These are phyloP conservation scores for Gymnosoma rotundatum DNA, from an alignment of 2,888 invertebrate genomes.

Conservation along the genomic window DNA sequence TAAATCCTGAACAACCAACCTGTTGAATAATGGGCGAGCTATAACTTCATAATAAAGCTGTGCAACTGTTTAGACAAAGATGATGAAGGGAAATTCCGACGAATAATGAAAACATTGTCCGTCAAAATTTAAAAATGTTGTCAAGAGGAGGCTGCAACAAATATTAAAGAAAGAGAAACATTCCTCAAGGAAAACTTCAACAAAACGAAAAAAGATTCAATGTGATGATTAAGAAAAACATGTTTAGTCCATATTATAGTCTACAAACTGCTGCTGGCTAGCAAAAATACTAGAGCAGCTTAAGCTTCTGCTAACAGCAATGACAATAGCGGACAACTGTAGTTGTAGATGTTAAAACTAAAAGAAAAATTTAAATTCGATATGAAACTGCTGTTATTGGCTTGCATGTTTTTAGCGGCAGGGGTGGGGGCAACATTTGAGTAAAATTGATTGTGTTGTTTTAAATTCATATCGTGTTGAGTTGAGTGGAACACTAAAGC, in stretches of 20 bases:
- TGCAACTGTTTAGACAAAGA: background rate
- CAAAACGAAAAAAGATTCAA: background rate
- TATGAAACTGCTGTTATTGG: constrained; percentile 28
- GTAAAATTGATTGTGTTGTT: constrained; percentile 20
- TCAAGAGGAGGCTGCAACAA: background rate
- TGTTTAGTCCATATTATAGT: constrained; percentile 8
- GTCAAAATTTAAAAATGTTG: constrained; percentile 20
- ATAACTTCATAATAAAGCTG: constrained; percentile 11
- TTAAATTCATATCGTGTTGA: constrained; percentile 33
- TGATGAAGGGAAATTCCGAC: constrained; percentile 23
- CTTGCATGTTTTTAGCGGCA: background rate
- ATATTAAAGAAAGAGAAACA: constrained; percentile 29
- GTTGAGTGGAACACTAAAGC: constrained; percentile 64
- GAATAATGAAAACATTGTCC: constrained; percentile 52
- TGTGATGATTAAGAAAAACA: constrained; percentile 31
- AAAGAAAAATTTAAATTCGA: constrained; percentile 61
- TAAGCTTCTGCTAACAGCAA: constrained; percentile 1
- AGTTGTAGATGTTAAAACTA: background rate
- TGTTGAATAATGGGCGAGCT: constrained; percentile 36
- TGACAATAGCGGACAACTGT: constrained; percentile 48
- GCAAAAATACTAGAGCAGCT: constrained; percentile 47
- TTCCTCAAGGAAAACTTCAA: background rate
- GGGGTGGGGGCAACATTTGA: constrained; percentile 6
- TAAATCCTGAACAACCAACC: constrained; percentile 47
- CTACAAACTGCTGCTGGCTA: constrained; percentile 7